Conservation (phyloP, 2,888 invertebrate species). For the Andrena marginata region DNA sequence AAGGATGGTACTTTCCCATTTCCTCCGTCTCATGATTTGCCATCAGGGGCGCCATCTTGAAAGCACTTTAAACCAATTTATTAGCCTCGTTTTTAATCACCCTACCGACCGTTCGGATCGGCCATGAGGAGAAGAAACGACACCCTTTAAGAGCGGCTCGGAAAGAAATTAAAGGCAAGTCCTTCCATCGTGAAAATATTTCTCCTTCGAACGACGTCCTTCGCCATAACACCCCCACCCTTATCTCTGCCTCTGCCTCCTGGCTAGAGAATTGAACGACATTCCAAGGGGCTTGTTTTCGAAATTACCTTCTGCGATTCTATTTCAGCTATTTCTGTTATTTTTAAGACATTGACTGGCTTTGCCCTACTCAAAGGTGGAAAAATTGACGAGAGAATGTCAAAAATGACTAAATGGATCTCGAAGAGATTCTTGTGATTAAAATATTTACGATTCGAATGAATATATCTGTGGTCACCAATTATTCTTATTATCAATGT, state of each 20-base stretch:
- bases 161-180: constrained; percentile 34
- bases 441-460: too few species aligned
- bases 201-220: constrained; percentile 26
- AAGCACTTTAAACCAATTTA: constrained; percentile 70
- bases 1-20: constrained; percentile 42
- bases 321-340: constrained; percentile 31
- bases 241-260: constrained; percentile 15
- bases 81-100: constrained; percentile 69
- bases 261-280: constrained; percentile 38
- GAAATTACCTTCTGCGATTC: constrained; percentile 13
- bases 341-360: neutral
- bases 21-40: constrained; percentile 44
- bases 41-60: constrained; percentile 59
- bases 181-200: constrained; percentile 47
- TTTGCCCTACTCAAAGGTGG: neutral
- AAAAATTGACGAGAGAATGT: neutral
- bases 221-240: constrained; percentile 13
- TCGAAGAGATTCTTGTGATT: too few species aligned
- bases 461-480: too few species aligned
- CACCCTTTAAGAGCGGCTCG: constrained; percentile 22
- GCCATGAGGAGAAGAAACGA: constrained; percentile 18
- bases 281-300: constrained; percentile 9
- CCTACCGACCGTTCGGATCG: constrained; percentile 18
- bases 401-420: too few species aligned
- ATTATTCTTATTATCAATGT: too few species aligned